These are phyloP conservation scores for Ctenochaetus hawaiiensis DNA, from an alignment of 2,797 vertebrate genomes.

Conservation along the genomic window DNA sequence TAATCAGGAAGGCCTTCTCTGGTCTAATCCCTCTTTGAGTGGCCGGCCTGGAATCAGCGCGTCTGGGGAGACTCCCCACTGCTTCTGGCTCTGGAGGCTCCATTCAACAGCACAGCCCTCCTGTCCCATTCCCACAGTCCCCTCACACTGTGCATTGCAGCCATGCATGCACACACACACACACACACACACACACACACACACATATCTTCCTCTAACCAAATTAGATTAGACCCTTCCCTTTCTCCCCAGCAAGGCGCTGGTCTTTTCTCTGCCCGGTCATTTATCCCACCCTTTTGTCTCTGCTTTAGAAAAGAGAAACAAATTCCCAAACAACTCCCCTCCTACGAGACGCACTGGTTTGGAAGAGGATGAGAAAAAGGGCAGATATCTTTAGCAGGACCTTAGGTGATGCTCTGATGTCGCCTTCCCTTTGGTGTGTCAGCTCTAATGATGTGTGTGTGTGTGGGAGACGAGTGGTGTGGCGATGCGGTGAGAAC, in stretches of 20 bases:
- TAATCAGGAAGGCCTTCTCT: constrained; percentile 93
- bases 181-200: constrained; percentile 83
- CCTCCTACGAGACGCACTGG: constrained; percentile 60
- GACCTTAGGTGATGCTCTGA: constrained; percentile 75
- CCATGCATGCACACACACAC: constrained; percentile 77
- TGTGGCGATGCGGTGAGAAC: constrained; percentile 75
- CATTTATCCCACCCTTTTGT: constrained; percentile 85
- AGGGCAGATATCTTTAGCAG: constrained; percentile 73
- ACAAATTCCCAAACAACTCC: constrained; percentile 83
- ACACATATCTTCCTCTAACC: constrained; percentile 91
- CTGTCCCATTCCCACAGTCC: constrained; percentile 98
- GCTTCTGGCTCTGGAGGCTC: constrained; percentile 93
- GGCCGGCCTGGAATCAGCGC: constrained; percentile 91
- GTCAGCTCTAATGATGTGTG: constrained; percentile 77
- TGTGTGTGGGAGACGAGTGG: constrained; percentile 49
- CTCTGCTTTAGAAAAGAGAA: constrained; percentile 82
- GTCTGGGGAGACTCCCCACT: constrained; percentile 95
- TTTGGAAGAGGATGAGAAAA: constrained; percentile 70
- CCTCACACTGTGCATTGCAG: constrained; percentile 86
- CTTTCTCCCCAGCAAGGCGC: constrained; percentile 88
- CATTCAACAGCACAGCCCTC: constrained; percentile 91
- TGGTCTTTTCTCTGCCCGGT: constrained; percentile 96
- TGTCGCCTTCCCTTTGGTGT: constrained; percentile 69
- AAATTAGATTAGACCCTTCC: constrained; percentile 99
- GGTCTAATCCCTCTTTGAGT: constrained; percentile 98